Percentiles rank a stretch among this genome's conserved stretches.
These are phyloP conservation scores for Tolypeutes matacus DNA, from an alignment of 2,797 vertebrate species.

Conservation along the genomic window DNA sequence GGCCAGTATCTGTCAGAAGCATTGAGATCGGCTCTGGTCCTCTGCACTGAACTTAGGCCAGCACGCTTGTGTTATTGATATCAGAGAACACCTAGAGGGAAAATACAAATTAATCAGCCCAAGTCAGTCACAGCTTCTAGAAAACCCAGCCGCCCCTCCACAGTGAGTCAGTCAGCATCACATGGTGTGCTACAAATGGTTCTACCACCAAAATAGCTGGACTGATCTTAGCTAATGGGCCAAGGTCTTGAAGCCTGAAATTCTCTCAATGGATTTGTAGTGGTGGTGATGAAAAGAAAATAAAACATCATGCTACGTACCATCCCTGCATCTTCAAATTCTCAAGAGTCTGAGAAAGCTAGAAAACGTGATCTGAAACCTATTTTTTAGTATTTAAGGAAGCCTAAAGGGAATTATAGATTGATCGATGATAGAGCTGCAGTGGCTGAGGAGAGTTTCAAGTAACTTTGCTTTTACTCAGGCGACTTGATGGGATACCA, in stretches of 20 bases:
- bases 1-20: not conserved
- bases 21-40: not conserved
- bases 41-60: not conserved
- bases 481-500: no score
- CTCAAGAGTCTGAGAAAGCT: not conserved
- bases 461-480: not conserved
- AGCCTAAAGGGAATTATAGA: not conserved
- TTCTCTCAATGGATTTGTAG: accelerated
- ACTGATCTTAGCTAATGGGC: not conserved
- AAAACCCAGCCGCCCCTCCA: not conserved
- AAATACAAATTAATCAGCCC: not conserved
- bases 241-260: not conserved
- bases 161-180: not conserved
- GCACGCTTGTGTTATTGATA: not conserved
- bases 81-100: no score
- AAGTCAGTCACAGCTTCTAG: not conserved
- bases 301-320: accelerated
- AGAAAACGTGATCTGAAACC: not conserved
- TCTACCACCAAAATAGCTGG: not conserved
- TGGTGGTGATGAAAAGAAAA: not conserved
- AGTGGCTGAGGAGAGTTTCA: no score
- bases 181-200: accelerated
- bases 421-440: no score
- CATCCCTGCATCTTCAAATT: not conserved
- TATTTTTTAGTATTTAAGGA: not conserved